Base-by-base conservation (phyloP, 1,140 invertebrate genomes). In the Lepidurus packardi region DNA sequence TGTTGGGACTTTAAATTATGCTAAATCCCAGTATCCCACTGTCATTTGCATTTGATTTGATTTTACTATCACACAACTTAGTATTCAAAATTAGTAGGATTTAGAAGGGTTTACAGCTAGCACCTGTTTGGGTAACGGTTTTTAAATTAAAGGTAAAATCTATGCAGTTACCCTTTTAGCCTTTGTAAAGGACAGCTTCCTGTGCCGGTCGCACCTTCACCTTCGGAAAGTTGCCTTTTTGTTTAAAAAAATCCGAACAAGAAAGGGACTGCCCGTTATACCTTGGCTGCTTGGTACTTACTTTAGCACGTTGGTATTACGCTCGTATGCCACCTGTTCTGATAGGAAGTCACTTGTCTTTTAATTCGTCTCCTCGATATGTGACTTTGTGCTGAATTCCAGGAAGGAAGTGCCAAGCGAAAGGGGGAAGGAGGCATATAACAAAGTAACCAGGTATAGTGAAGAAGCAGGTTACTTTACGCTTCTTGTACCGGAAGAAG, bases 321-420 rank as follows among this genome's bases (percentile, higher is more conserved):
- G 16, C 9, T 65, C 53, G 53, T 65, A 65, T 65, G 21, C 53
- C 53, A 65, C 53, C 53, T 65, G 53, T 65, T 65, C 53, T 4
- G 53, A 65, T 65, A 65, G 53, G 53, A 65, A 65, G 53, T 65
- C 53, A 65, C 53, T 65, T 65, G 53, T 65, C 53, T 65, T 16
- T 16, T 65, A 65, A 65, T 65, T 65, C 53, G 53, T 65, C 53
- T 65, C 34, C 34, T 34, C 53, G 21, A 65, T 65, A 65, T 65
- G 53, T 65, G 53, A 65, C 53, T 65, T 65, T 65, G 53, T 65
- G 53, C 13, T 65, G 53, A n/a, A 65, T 65, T 65, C 21, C 53
- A 65, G 53, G 53, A 65, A 65, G 53, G 53, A 65, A 65, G 53
- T 65, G 53, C 53, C 53, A 9, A 65, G 53, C 21, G 16, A n/a